Base-by-base conservation (phyloP, 2,888 invertebrate species). In the Brenthis ino region DNA sequence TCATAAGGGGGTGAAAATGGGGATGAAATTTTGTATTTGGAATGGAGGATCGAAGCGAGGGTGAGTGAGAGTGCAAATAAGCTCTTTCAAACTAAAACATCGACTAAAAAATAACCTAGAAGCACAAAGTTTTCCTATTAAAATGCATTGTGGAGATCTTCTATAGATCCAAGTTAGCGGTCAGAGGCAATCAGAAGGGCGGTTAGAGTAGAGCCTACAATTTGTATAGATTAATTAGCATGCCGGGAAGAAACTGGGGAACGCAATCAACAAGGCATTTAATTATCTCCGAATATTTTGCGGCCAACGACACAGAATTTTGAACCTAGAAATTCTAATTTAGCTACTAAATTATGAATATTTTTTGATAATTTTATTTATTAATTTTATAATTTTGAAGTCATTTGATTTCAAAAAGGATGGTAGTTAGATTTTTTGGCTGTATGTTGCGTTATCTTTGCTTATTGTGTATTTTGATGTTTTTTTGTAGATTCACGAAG, bases 201-300 rank as follows among this genome's bases (percentile, higher is more conserved):
- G 87, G 85, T 84, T 57, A 57, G 68, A 13, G 13, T 51, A 43
- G 58, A 77, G 76, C 78, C 79, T 78, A 80, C 81, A 79, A 86
- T 85, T 85, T 85, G 85, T 82, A 83, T 82, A 80, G 85, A 84
- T 88, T 87, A 87, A 89, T 88, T 87, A 86, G 84, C 79, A 78
- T 43, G 37, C 37, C 37, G 65, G 37, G 70, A 70, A 75, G 72
- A 73, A 72, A 71, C 70, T 69, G 53, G 65, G 70, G 69, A 72
- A 72, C 69, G 72, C 67, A 72, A 74, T 74, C 72, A 82, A 77
- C 75, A 72, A 71, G 74, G 74, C 58, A 67, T 71, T 74, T 74
- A 72, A 74, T 72, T 74, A 69, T 70, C 43, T 67, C 55, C 60
- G 66, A 68, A 72, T 70, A 72, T 72, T 64, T 67, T 63, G 65